Base-by-base conservation (phyloP, 2,888 invertebrate species). In the Branchipolynoe longqiensis region DNA sequence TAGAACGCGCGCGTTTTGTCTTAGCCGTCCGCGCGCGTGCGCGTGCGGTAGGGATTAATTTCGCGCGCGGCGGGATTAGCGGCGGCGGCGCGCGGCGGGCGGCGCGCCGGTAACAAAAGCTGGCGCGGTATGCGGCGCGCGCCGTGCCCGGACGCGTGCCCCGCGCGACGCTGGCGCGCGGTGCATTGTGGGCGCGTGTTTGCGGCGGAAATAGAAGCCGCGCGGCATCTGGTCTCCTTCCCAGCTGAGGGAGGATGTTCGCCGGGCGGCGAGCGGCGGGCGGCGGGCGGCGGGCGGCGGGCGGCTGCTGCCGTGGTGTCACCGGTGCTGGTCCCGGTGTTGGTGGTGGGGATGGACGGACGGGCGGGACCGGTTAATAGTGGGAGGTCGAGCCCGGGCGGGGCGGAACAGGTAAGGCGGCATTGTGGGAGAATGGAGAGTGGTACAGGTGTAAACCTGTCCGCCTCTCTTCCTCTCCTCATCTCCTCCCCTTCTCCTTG, bases 81-180 rank as follows among this genome's bases (percentile, higher is more conserved):
- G 62, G 62, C n/a, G n/a, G n/a, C n/a, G n/a, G n/a, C 28, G 31
- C 62, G 25, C n/a, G 62, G n/a, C 28, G n/a, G 8, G 25, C 6
- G n/a, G n/a, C n/a, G n/a, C n/a, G n/a, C n/a, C 3, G 48, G 78
- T 78, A 78, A 78, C 78, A 78, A 78, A 78, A 78, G 78, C 41
- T 48, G 54, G 8, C 25, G 48, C 78, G 48, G 48, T 78, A 78
- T 48, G 78, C 78, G 78, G 12, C n/a, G 31, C 78, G 78, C 48
- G 78, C 78, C 62, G 8, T n/a, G n/a, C n/a, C n/a, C n/a, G n/a
- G n/a, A n/a, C n/a, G n/a, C n/a, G n/a, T n/a, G n/a, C n/a, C n/a
- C 48, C 78, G 78, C 41, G 22, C 78, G 41, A 6, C 41, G 78
- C 38, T 36, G 40, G n/a, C 78, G 31, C 48, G 54, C 25, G 25